Conservation (phyloP, 2,888 invertebrate species). For the Malthinus seriepunctatus region DNA sequence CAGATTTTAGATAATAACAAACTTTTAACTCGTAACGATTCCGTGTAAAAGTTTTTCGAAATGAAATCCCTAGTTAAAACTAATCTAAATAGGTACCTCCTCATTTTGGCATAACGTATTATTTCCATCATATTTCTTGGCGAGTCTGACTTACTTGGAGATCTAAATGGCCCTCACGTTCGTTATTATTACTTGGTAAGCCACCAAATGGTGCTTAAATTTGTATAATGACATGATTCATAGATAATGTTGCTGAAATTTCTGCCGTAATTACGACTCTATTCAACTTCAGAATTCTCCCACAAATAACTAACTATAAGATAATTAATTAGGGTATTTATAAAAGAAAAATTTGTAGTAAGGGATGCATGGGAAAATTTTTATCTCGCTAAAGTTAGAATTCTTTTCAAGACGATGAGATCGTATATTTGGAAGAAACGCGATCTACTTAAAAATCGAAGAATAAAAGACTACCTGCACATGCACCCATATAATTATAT, state of each 20-base stretch:
- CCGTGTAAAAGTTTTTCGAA: conserved; percentile 6
- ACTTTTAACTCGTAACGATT: background rate
- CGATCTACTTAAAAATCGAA: background rate
- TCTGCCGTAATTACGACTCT: background rate
- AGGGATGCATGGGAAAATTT: too few relatives aligned
- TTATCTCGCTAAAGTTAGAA: background rate
- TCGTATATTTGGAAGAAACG: background rate
- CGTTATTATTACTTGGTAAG: conserved; percentile 24
- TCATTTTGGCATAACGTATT: conserved; percentile 31
- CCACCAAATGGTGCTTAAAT: conserved; percentile 25
- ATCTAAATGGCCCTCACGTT: conserved; percentile 31
- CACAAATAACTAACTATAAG: too few relatives aligned
- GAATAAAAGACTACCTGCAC: conserved; percentile 2
- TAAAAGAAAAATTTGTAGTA: too few relatives aligned
- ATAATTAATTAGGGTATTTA: too few relatives aligned
- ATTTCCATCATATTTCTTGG: conserved; percentile 36
- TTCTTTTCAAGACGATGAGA: background rate
- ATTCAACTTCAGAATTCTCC: background rate
- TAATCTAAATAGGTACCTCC: conserved; percentile 29
- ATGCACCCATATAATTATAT: conserved; percentile 3
- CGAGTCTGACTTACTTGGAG: conserved; percentile 24
- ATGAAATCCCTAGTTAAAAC: conserved; percentile 17
- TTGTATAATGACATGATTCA: conserved; percentile 22
- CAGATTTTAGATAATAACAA: conserved; percentile 1
- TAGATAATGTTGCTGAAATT: conserved; percentile 3